These are phyloP conservation scores for Trogon melanurus DNA, from an alignment of 2,113 vertebrate genomes.

Conservation along the genomic window DNA sequence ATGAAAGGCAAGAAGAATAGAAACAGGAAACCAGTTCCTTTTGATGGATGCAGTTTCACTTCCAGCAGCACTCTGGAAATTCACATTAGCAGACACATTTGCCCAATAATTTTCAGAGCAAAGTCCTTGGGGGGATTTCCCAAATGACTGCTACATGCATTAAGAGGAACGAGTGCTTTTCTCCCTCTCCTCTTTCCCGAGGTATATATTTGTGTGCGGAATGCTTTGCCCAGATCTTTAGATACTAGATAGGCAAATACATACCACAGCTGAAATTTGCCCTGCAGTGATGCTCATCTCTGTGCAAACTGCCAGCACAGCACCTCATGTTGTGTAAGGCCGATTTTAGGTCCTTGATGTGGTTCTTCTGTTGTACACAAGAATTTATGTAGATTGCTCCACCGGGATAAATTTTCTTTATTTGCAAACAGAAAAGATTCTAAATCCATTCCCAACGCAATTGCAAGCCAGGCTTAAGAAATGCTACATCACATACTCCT, in stretches of 20 bases:
- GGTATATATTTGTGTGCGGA: constrained; percentile 9
- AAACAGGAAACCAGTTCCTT: constrained; percentile 43
- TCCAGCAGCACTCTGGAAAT: constrained; percentile 22
- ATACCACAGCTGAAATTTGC: constrained; percentile 10
- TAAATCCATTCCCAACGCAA: not conserved
- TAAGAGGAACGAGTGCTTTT: constrained; percentile 7
- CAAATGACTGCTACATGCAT: constrained; percentile 29
- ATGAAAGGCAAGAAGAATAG: constrained; percentile 40
- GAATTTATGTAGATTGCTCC: constrained; percentile 15
- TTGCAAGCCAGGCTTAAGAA: not conserved
- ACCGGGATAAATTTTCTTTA: not conserved
- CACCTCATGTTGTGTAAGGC: not conserved
- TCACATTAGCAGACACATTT: constrained; percentile 30
- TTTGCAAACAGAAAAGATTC: constrained; percentile 18
- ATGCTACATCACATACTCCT: not conserved
- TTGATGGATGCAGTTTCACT: constrained; percentile 50
- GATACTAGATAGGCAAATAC: constrained; percentile 61
- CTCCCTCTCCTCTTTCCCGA: not conserved
- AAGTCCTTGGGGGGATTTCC: constrained; percentile 55
- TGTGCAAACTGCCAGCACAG: constrained; percentile 29
- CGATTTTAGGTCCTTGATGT: constrained; percentile 37
- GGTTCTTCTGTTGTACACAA: constrained; percentile 14
- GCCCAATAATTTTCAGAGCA: constrained; percentile 34
- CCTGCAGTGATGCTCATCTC: constrained; percentile 14
- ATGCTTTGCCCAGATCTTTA: constrained; percentile 20